A percentile compares a stretch with the other conserved stretches of the same genome.
phyloP scores from a whole-genome alignment of 2,113 vertebrate species.

The Rhinoptilus africanus region DNA sequence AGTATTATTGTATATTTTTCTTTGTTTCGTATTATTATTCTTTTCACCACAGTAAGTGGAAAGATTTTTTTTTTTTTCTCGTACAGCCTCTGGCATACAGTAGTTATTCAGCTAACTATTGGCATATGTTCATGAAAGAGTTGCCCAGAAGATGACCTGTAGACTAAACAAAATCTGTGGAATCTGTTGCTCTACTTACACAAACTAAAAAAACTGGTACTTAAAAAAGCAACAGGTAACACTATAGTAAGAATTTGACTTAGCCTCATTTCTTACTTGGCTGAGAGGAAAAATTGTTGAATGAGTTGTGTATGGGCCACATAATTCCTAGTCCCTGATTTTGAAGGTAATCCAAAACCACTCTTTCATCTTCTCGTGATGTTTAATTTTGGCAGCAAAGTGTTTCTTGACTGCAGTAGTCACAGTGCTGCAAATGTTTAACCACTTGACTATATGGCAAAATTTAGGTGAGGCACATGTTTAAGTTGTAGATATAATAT shows the following conservation, averaged over 20 bases:
- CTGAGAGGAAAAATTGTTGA: background rate
- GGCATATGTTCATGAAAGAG: slow-evolving; percentile 45
- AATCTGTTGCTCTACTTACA: slow-evolving; percentile 32
- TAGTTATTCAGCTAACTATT: slow-evolving; percentile 55
- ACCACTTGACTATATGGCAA: background rate
- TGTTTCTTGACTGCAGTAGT: background rate
- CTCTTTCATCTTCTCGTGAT: background rate
- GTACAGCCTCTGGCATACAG: background rate
- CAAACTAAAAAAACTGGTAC: background rate
- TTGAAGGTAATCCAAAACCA: background rate
- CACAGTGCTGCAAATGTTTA: background rate
- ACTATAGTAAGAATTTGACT: background rate
- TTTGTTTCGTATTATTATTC: background rate
- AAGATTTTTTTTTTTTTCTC: background rate
- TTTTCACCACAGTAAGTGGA: slow-evolving; percentile 19
- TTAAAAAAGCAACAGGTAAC: slow-evolving; percentile 8
- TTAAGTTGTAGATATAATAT: background rate
- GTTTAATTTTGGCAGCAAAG: background rate
- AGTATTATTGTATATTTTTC: background rate
- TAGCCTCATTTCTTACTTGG: background rate
- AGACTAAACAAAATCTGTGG: slow-evolving; percentile 68
- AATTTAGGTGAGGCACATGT: background rate
- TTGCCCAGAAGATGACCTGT: slow-evolving; percentile 47
- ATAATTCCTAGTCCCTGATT: background rate
- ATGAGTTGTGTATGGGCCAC: background rate